Conservation (phyloP, 2,797 vertebrate species). For the Babyrousa celebensis region DNA sequence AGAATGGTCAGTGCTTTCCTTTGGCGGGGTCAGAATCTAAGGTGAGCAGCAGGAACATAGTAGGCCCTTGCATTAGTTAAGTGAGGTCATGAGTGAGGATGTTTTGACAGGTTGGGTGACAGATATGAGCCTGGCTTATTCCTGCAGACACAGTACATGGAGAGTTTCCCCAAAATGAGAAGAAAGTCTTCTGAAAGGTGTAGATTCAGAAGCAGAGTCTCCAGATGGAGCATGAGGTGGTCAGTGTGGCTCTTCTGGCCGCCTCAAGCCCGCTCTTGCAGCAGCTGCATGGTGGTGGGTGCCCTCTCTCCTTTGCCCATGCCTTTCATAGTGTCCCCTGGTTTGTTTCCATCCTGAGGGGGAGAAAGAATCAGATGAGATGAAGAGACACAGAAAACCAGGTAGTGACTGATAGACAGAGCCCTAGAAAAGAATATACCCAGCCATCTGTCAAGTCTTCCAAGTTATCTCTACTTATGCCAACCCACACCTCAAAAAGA, state of each 20-base stretch:
- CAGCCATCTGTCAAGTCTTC: neutral
- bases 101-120: neutral
- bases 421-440: neutral
- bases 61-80: neutral
- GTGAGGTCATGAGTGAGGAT: constrained; percentile 3
- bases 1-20: neutral
- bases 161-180: neutral
- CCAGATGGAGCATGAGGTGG: neutral
- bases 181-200: neutral
- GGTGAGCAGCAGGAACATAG: neutral
- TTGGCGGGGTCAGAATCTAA: neutral
- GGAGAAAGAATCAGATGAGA: neutral
- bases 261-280: neutral
- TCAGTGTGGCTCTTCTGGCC: neutral
- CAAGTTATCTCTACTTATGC: too few species aligned
- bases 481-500: neutral
- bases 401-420: neutral
- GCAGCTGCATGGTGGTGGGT: neutral
- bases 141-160: neutral
- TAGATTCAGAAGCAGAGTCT: neutral
- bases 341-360: neutral
- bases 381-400: constrained; percentile 20
- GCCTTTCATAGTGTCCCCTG: neutral
- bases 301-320: neutral
- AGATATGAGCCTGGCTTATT: neutral